Base-by-base conservation (phyloP, 2,113 vertebrate species). In the Mohoua ochrocephala region DNA sequence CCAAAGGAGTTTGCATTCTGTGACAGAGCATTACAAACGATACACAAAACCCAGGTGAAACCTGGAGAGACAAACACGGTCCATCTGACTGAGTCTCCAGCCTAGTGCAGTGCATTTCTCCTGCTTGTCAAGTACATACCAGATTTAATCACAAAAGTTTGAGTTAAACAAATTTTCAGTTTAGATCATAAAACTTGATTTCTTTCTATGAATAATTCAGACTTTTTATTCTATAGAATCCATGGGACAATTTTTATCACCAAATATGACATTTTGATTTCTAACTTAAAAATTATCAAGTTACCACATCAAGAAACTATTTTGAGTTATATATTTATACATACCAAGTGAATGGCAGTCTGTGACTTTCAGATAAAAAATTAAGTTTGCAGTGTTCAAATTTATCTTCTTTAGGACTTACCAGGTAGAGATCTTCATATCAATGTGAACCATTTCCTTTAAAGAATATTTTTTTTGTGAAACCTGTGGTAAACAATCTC, bases 121-220 rank as follows among this genome's bases (percentile, higher is more conserved):
- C 16, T 60, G 8, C 30, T 41, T 3, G 0, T 24, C 27, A 67
- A 45, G 16, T 7, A 50, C 22, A 19, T 15, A 64, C 1, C 0
- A 23, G 70, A 73, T 70, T 41, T 61, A 77, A 64, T 18, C 16
- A 65, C 27, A 89, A 74, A 84, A 39, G 4, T 57, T 49, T 41
- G 13, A 31, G 3, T 67, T 63, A 70, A 88, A 67, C 1, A 53
- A 7, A 28, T 41, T 44, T 89, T 70, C 6, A 84, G 6, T 13
- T 53, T 33, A 7, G 15, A 27, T 6, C 13, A 73, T 69, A 57
- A 81, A 61, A 22, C 1, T 6, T 27, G 10, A 18, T 74, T 86
- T 7, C 7, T 39, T 50, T 42, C 52, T 59, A 8, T 53, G 21
- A 17, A 22, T 65, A 37, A 77, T 42, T 68, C 10, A 59, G 33